phyloP scores from a whole-genome alignment of 2,888 invertebrate species.

The Dysmachus trigonus region DNA sequence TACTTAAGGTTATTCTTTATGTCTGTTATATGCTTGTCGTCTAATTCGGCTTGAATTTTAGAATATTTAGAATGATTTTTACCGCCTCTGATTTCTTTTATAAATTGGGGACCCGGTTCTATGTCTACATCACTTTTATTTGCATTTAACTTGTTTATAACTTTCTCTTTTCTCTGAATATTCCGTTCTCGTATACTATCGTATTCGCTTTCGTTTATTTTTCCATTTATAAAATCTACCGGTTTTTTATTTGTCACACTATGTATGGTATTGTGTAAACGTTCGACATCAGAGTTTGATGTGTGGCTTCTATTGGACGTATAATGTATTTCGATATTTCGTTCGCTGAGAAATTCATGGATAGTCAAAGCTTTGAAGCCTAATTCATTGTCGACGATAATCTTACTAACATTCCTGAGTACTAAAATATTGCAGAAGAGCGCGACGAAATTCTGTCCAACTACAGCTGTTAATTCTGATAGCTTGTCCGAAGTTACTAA shows the following conservation, averaged over 20 bases:
- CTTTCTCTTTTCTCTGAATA: not conserved
- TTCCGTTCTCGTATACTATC: not conserved
- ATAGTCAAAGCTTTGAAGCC: not conserved
- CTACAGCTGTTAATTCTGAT: not conserved
- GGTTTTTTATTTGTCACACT: conserved; percentile 23
- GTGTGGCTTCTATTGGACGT: not conserved
- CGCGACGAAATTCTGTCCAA: not conserved
- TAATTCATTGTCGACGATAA: not conserved
- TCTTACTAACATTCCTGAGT: not conserved
- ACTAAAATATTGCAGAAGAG: not conserved
- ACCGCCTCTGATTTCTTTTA: not conserved
- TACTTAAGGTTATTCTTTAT: not conserved
- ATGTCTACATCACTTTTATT: not conserved
- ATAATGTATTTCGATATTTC: not conserved
- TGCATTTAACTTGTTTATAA: not conserved
- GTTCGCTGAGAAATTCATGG: not conserved
- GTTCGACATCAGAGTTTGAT: not conserved
- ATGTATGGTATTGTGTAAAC: conserved; percentile 11
- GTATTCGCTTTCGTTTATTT: not conserved
- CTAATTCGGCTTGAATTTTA: not conserved
- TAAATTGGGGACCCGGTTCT: not conserved
- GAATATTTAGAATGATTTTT: not conserved
- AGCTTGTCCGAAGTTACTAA: conserved; percentile 46
- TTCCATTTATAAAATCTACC: conserved; percentile 11
- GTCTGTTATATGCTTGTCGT: not conserved